These are phyloP conservation scores for Decapterus maruadsi DNA, from an alignment of 2,797 vertebrate species.

Conservation along the genomic window DNA sequence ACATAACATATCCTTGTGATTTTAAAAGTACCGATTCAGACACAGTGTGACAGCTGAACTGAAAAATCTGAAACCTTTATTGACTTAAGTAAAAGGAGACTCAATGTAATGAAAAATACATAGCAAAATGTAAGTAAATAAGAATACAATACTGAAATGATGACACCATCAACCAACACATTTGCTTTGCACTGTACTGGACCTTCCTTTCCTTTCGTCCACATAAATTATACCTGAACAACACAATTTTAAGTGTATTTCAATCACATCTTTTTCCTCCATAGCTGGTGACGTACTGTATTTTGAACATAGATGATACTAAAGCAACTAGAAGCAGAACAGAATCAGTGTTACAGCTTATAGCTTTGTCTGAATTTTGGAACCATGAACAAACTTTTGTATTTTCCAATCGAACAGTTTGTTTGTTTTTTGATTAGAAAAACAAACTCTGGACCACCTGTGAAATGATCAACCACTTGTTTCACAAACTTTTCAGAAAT, in stretches of 20 bases:
- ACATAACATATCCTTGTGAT: no score
- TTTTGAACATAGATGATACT: constrained; percentile 31
- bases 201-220: constrained; percentile 9
- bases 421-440: background rate
- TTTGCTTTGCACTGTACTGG: constrained; percentile 46
- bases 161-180: constrained; percentile 46
- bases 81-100: constrained; percentile 78
- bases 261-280: background rate
- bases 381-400: constrained; percentile 6
- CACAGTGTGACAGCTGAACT: constrained; percentile 27
- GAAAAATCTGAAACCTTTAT: constrained; percentile 82
- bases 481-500: constrained; percentile 11
- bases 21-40: constrained; percentile 5
- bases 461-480: constrained; percentile 7
- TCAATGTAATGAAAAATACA: constrained; percentile 69
- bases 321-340: constrained; percentile 75
- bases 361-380: constrained; percentile 73
- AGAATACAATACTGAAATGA: constrained; percentile 79
- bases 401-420: background rate
- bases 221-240: constrained; percentile 11
- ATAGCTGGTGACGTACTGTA: background rate
- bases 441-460: constrained; percentile 1
- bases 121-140: constrained; percentile 68
- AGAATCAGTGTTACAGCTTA: constrained; percentile 55
- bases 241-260: background rate